A percentile compares a stretch with the other conserved stretches of the same genome.
Evolutionary conservation across 2,888 invertebrate species (phyloP).

Genomic region (Agonopterix heracliana): DNA sequence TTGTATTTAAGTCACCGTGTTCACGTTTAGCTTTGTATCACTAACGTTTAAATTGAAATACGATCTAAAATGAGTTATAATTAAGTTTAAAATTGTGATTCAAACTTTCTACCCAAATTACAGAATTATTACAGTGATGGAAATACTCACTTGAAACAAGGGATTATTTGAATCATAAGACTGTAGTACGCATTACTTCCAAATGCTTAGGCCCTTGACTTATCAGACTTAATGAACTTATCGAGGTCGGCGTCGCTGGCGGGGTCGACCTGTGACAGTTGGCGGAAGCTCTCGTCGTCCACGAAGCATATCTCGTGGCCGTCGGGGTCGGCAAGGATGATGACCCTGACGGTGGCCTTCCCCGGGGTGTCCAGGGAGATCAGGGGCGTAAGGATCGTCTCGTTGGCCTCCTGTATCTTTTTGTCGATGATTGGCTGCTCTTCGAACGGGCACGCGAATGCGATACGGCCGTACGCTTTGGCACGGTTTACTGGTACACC

Average conservation of each 20-base stretch:
- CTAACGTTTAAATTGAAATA: no score
- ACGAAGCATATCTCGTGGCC: slow-evolving; percentile 99
- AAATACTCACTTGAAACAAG: no score
- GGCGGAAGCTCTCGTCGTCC: slow-evolving; percentile 94
- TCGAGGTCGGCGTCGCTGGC: slow-evolving; percentile 87
- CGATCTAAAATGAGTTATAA: no score
- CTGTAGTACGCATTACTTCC: no score
- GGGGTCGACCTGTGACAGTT: slow-evolving; percentile 91
- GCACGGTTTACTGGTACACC: slow-evolving; percentile 85
- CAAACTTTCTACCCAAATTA: no score
- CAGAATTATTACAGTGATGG: no score
- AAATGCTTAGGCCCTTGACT: slow-evolving; percentile 58
- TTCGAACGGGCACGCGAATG: slow-evolving; percentile 90
- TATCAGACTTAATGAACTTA: slow-evolving; percentile 83
- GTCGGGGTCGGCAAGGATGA: slow-evolving; percentile 97
- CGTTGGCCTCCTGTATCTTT: slow-evolving; percentile 80
- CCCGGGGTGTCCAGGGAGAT: slow-evolving; percentile 97
- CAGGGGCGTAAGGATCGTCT: slow-evolving; percentile 90
- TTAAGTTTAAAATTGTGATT: no score
- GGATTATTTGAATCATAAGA: no score
- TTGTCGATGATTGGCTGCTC: slow-evolving; percentile 86
- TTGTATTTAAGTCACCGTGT: no score
- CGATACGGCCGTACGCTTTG: slow-evolving; percentile 95
- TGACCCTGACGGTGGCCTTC: slow-evolving; percentile 96
- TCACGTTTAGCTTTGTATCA: no score